A percentile compares a stretch with the other conserved stretches of the same genome.
phyloP scores from a whole-genome alignment of 2,113 vertebrate genomes.

The Nycticorax nycticorax region DNA sequence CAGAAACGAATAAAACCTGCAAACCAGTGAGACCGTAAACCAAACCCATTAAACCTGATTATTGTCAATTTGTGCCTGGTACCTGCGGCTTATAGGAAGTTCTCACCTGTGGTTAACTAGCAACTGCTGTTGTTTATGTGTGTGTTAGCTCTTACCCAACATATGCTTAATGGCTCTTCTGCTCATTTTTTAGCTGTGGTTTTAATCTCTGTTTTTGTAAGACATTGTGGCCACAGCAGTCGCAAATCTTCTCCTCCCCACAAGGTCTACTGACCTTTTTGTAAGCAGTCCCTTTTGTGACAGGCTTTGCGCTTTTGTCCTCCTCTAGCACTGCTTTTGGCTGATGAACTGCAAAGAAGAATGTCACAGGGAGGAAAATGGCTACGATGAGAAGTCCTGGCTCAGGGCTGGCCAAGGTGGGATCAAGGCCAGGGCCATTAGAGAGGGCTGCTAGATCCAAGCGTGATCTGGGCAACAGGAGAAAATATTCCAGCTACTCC shows the following conservation, averaged over 20 bases:
- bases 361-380: background rate
- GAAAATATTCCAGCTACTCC: background rate
- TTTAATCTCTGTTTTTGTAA: background rate
- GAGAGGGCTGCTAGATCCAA: background rate
- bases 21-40: conserved; percentile 30
- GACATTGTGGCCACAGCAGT: background rate
- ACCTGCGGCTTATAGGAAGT: background rate
- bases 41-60: conserved; percentile 27
- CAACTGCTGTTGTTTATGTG: conserved; percentile 26
- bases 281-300: background rate
- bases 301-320: background rate
- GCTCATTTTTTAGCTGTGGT: background rate
- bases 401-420: background rate
- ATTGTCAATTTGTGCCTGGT: conserved; percentile 35
- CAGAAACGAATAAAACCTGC: background rate
- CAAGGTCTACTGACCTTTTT: background rate
- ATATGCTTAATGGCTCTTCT: conserved; percentile 18
- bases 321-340: background rate
- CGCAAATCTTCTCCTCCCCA: background rate
- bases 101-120: conserved; percentile 3
- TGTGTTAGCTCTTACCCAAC: conserved; percentile 4
- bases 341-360: background rate
- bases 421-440: background rate
- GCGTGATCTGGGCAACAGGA: background rate
- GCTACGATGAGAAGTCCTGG: rapidly evolving